Evolutionary conservation across 2,888 invertebrate species (phyloP), one percentile per base, ranked within the genome.

Genomic region (Perdita meconis): DNA sequence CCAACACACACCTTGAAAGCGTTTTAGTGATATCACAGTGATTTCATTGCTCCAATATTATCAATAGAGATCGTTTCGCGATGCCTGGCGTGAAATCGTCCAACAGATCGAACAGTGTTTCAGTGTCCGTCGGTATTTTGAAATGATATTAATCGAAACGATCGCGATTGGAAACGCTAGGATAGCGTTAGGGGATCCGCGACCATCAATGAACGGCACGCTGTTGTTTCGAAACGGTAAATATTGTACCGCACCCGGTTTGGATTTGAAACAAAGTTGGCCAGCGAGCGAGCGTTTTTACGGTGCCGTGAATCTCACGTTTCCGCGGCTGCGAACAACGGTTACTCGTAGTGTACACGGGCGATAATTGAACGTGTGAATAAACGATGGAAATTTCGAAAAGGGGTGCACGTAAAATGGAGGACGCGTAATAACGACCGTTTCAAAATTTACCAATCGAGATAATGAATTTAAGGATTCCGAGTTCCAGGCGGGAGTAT

Each of bases 21-120:
- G 91, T 91, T 91, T 91, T 90, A 91, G 91, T 90, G 91, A 91
- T 91, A 91, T 91, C 91, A 91, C 91, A 91, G 91, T 91, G 91
- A 91, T 91, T 91, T 91, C 91, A 91, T 91, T 91, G 91, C 91
- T 91, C 91, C 90, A 91, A 91, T 91, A 91, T 91, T 91, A 91
- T 91, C 89, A 88, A 90, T 91, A 90, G 88, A 89, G 88, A 89
- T 88, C 65, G 80, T 63, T 44, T 66, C 66, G 60, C 80, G 75
- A 38, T 69, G 59, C 53, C 40, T 50, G 47, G 56, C 69, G 70
- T 82, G 82, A 77, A 68, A 80, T 85, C 80, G 77, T 81, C 69
- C 53, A 40, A 24, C 42, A 10, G 50, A n/a, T 16, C 0, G 42
- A 26, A 42, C 13, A 8, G 4, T n/a, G 36, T 16, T 19, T 12